phyloP scores from a whole-genome alignment of 2,113 vertebrate species.

The Pica pica region DNA sequence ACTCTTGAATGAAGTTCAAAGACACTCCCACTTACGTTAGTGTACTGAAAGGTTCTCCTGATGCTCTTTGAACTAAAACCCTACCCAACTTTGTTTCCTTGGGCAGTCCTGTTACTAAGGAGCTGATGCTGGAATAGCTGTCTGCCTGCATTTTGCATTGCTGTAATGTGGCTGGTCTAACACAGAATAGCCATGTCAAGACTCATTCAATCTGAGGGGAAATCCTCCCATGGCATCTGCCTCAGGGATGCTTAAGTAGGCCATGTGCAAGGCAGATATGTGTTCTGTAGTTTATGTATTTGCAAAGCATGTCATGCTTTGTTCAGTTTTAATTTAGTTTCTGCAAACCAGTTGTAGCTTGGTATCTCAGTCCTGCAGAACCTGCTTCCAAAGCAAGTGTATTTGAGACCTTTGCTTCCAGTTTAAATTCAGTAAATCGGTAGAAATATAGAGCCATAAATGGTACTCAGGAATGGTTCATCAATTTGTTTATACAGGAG shows the following conservation, averaged over 20 bases:
- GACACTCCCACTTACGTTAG: not conserved
- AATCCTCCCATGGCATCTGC: not conserved
- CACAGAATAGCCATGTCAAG: not conserved
- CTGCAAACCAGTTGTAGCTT: not conserved
- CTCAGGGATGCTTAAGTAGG: constrained; percentile 5
- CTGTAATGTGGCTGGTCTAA: not conserved
- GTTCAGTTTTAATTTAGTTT: not conserved
- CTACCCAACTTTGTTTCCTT: not conserved
- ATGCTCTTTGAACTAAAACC: not conserved
- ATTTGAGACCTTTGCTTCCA: not conserved
- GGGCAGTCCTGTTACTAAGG: not conserved
- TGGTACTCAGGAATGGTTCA: not conserved
- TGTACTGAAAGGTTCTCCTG: not conserved
- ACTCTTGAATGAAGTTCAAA: not conserved
- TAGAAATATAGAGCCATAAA: not conserved
- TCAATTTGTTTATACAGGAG: not conserved
- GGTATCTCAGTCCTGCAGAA: not conserved
- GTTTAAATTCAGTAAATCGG: not conserved
- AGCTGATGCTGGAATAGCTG: not conserved
- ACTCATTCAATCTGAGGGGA: not conserved
- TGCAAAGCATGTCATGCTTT: not conserved
- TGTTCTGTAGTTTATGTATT: not conserved
- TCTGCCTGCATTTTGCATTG: not conserved
- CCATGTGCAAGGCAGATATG: not conserved
- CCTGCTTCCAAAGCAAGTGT: not conserved